These are phyloP conservation scores for Plumapathes pennacea DNA, from an alignment of 92 coral and sea anemone genomes.

Conservation along the genomic window DNA sequence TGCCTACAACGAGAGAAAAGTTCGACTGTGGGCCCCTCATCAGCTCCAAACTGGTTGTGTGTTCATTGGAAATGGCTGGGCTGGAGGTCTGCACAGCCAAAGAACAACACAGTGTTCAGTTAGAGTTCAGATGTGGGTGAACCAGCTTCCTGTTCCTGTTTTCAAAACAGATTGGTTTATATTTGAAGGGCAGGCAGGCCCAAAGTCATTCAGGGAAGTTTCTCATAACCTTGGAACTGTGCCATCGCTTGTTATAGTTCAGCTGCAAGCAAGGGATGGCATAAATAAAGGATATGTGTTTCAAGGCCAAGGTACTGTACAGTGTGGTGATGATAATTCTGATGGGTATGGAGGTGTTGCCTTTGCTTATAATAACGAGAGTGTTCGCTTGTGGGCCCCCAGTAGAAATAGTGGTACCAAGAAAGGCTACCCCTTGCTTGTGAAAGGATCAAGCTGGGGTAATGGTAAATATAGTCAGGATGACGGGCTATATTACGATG, in stretches of 20 bases:
- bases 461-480: conserved; percentile 40
- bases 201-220: conserved; percentile 54
- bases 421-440: conserved; percentile 78
- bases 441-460: conserved; percentile 91
- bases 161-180: conserved; percentile 67
- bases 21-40: conserved; percentile 86
- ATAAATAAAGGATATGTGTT: conserved; percentile 67
- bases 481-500: conserved; percentile 24
- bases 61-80: conserved; percentile 80
- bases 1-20: conserved; percentile 77
- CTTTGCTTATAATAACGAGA: conserved; percentile 80
- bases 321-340: conserved; percentile 68
- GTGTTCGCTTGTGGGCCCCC: conserved; percentile 90
- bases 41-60: conserved; percentile 85
- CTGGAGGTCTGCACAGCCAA: conserved; percentile 57
- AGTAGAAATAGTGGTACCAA: conserved; percentile 60
- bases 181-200: conserved; percentile 55
- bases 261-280: conserved; percentile 52
- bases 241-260: conserved; percentile 75
- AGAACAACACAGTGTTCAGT: conserved; percentile 67
- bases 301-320: conserved; percentile 84
- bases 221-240: conserved; percentile 41
- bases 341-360: conserved; percentile 88
- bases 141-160: conserved; percentile 69
- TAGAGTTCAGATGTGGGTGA: conserved; percentile 72